phyloP scores from a whole-genome alignment of 2,888 invertebrate genomes.

The Mesoligia furuncula region DNA sequence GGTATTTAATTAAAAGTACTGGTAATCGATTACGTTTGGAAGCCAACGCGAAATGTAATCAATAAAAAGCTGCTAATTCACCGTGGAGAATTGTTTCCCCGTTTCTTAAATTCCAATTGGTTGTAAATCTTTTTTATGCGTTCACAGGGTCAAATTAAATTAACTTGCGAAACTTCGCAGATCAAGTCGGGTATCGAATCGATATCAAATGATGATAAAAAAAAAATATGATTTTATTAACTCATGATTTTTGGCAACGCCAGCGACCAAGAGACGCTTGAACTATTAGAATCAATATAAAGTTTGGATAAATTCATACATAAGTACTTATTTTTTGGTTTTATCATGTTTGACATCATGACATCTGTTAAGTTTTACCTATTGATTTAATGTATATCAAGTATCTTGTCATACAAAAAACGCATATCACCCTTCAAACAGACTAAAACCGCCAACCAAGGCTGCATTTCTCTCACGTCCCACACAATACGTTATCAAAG shows the following conservation, averaged over 20 bases:
- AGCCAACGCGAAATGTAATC: slow-evolving; percentile 9
- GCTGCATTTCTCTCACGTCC: slow-evolving; percentile 50
- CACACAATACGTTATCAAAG: slow-evolving; percentile 60
- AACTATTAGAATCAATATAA: background rate
- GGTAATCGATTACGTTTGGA: slow-evolving; percentile 37
- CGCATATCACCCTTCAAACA: background rate
- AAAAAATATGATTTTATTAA: background rate
- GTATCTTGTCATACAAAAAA: background rate
- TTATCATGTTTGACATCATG: background rate
- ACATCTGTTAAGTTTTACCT: too few relatives aligned
- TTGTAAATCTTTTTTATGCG: background rate
- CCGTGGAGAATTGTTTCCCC: slow-evolving; percentile 8
- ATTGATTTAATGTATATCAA: background rate
- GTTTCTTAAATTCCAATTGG: background rate
- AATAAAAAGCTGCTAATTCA: slow-evolving; percentile 24
- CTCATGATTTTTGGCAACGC: background rate
- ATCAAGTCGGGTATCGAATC: background rate
- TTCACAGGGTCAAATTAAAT: background rate
- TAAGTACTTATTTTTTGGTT: background rate
- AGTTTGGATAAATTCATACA: background rate
- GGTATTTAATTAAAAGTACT: slow-evolving; percentile 14
- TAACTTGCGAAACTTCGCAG: background rate
- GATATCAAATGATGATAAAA: slow-evolving; percentile 1
- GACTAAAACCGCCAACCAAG: slow-evolving; percentile 26
- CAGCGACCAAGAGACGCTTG: background rate